These are phyloP conservation scores for Andrena camellia DNA, from an alignment of 2,888 invertebrate species.

Conservation along the genomic window DNA sequence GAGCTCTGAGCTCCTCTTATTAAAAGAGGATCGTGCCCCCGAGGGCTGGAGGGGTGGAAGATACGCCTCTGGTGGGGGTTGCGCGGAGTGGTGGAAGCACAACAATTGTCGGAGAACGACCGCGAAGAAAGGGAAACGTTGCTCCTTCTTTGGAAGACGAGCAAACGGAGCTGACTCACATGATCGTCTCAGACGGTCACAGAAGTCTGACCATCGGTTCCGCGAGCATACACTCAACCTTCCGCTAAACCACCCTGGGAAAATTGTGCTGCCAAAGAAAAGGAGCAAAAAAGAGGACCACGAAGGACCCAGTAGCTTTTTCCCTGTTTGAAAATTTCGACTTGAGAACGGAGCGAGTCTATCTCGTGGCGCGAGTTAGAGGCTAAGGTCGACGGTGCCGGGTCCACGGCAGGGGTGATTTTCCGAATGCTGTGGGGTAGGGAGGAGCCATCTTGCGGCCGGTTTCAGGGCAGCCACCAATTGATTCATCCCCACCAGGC, in stretches of 20 bases:
- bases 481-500: conserved; percentile 83
- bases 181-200: neutral
- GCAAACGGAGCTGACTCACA: neutral
- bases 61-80: conserved; percentile 73
- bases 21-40: conserved; percentile 83
- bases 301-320: neutral
- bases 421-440: conserved; percentile 71
- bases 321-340: conserved; percentile 6
- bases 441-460: conserved; percentile 85
- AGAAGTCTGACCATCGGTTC: neutral
- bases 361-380: conserved; percentile 49
- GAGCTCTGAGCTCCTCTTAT: conserved; percentile 80
- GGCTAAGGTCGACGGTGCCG: conserved; percentile 54
- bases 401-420: conserved; percentile 70
- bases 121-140: conserved; percentile 61
- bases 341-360: conserved; percentile 21
- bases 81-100: conserved; percentile 52
- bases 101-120: conserved; percentile 58
- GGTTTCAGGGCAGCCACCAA: conserved; percentile 82
- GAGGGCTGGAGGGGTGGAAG: conserved; percentile 76
- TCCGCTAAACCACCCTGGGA: neutral
- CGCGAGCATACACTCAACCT: neutral
- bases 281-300: neutral
- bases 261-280: neutral
- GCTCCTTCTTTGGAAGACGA: conserved; percentile 36